Conservation (phyloP, 64 coral and sea anemone species). For the Montipora cactus region DNA sequence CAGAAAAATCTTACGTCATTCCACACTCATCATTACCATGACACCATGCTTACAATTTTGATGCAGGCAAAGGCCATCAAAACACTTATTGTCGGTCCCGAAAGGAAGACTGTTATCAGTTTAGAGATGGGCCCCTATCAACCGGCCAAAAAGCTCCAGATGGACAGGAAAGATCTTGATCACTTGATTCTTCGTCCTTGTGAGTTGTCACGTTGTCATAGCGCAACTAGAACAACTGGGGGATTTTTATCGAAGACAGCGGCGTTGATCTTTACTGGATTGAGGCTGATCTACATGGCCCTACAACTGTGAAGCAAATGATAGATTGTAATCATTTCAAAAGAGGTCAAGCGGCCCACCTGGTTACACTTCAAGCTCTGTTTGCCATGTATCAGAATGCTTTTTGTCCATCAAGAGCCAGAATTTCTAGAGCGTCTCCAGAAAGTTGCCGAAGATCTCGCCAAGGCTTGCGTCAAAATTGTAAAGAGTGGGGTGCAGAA, state of each 20-base stretch:
- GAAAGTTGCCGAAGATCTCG: no score
- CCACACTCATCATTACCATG: constrained; percentile 15
- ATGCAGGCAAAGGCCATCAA: constrained; percentile 51
- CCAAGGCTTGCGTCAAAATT: no score
- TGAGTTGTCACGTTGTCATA: constrained; percentile 44
- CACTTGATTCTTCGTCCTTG: constrained; percentile 28
- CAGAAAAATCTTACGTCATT: no score
- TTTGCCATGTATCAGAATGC: no score
- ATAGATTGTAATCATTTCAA: no score
- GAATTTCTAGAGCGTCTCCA: no score
- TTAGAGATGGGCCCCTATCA: constrained; percentile 35
- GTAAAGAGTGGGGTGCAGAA: no score
- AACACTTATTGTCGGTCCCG: constrained; percentile 1
- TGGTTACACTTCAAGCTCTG: no score
- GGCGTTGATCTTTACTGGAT: neutral
- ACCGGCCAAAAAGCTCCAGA: constrained; percentile 48
- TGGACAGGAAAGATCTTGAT: constrained; percentile 17
- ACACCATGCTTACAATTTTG: constrained; percentile 24
- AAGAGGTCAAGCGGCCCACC: no score
- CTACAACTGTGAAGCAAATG: no score
- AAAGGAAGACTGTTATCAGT: constrained; percentile 25
- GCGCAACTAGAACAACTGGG: constrained; percentile 46
- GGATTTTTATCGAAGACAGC: constrained; percentile 5
- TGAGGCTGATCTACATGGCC: neutral
- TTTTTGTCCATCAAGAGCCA: no score